Base-by-base conservation (phyloP, 2,888 invertebrate genomes). In the Xestia ashworthii region DNA sequence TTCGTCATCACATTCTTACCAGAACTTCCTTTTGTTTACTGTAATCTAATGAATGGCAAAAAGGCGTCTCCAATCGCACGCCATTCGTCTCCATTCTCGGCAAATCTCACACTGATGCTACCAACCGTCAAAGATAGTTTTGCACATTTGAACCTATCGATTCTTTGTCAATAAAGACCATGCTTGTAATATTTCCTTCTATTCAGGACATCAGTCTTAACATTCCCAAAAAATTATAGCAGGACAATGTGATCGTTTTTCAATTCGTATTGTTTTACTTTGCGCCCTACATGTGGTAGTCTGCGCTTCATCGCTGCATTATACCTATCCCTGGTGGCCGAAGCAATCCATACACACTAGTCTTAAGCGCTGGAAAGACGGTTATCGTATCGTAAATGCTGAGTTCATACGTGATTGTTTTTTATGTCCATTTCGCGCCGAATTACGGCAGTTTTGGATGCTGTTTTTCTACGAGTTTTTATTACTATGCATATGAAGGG, bases 391-490 rank as follows among this genome's bases (percentile, higher is more conserved):
- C 48, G 32, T 64, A 68, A 55, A 78, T 60, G 53, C 38, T 50
- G n/a, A 68, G 48, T 74, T 67, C 55, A 64, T 64, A 68, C 38
- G 32, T 80, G 75, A 65, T 80, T 69, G 65, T 80, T 50, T 75
- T 75, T 74, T 69, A 69, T 69, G 44, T 58, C 65, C 50, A 69
- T 65, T 79, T 74, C 1, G 41, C 74, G 55, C 55, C 55, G 19
- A 79, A 74, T 50, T 25, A 46, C 9, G 22, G 58, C 44, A 50
- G 66, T 60, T 72, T 72, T 44, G 6, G 44, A 60, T 66, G 58
- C 58, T 58, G 74, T 19, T 74, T 67, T 78, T 78, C 48, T 62
- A 68, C 22, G 60, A 67, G 22, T 78, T 79, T 78, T 74, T 78
- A 79, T 67, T 60, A 73, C n/a, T 53, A 67, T 60, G 25, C 50